Evolutionary conservation across 2,797 vertebrate genomes (phyloP), one percentile per base, ranked within the genome.

Genomic region (Ficedula albicollis): DNA sequence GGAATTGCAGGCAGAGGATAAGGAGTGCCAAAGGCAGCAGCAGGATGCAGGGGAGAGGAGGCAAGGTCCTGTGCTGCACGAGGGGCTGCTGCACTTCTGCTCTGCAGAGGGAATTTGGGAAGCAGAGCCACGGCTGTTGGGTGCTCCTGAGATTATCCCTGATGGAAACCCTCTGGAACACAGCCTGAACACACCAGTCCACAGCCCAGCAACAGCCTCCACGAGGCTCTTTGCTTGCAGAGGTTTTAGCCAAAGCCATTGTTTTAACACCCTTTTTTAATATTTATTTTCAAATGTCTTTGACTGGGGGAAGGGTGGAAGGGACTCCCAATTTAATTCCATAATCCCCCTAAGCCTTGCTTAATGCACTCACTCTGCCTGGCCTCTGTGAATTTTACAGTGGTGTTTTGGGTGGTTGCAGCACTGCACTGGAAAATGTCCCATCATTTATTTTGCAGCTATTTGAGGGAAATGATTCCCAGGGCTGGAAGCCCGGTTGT

Each of bases 321-420:
- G 93, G 89, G 89, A 77, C 80, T 84, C 87, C 87, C 77, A 76
- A 84, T 95, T 93, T 97, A 96, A 96, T 95, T 93, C 87, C 34
- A 79, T 95, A 96, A 96, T 96, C 93, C 95, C 54, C 58, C 41
- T 93, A 94, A 97, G 91, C 89, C 94, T 94, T 41, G 77, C 89
- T 96, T 96, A 91, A 95, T 55, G 86, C 92, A 89, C 32, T 74
- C 83, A 10, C 77, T 91, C 69, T 39, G 78, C n/a, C 34, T 22
- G 59, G 76, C 36, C 27, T 19, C 82, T 67, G 55, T 29, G 79
- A 90, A 60, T 95, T 84, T 76, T 27, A 70, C 19, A 64, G 64
- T 13, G 74, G 87, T 52, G 75, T 76, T 96, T 76, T 19, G 94
- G 85, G 90, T 44, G 82, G 91, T 6, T 84, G 91, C 75, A 93